Base-by-base conservation (phyloP, 2,797 vertebrate genomes). In the Onychomys torridus region DNA sequence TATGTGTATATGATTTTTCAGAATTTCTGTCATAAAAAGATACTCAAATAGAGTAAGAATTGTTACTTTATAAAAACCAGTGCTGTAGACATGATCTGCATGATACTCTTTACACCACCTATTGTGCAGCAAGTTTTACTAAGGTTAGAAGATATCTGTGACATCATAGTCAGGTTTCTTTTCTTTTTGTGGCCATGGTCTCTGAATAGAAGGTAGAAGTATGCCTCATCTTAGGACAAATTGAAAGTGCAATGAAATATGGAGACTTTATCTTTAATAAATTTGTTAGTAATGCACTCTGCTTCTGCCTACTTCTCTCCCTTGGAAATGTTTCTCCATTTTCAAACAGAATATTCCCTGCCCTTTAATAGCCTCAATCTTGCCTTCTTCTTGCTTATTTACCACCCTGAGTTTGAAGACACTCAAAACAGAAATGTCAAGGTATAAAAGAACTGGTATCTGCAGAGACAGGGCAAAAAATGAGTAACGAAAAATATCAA, bases 391-490 rank as follows among this genome's bases (percentile, higher is more conserved):
- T 81, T 0, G 21, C 84, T 2, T 93, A 25, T 73, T 89, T 92
- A 81, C 34, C 25, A 49, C 34, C 65, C 78, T 85, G n/a, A 83
- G 57, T 81, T 65, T 89, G 78, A 96, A 94, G 85, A 95, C 93
- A 82, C n/a, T 94, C 78, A 67, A 92, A 94, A 94, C 63, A 95
- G 84, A 97, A 97, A 90, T 93, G 81, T 55, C 40, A 94, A 82
- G 16, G 11, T 63, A 59, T 92, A 78, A 95, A 87, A 46, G 88
- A 92, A 77, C 2, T 71, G 43, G 7, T n/a, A 63, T 77, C 63
- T 75, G 95, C 49, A 78, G 13, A 87, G 8, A 13, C 63, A 89
- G 87, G 32, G 78, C 46, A 89, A 90, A 82, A 87, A 37, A 10
- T 75, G 23, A 4, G 2, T 8, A 29, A 52, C 46, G 76, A 94